A percentile compares a stretch with the other conserved stretches of the same genome.
Conservation (phyloP, 2,888 invertebrate genomes). For the Papilio demoleus region DNA sequence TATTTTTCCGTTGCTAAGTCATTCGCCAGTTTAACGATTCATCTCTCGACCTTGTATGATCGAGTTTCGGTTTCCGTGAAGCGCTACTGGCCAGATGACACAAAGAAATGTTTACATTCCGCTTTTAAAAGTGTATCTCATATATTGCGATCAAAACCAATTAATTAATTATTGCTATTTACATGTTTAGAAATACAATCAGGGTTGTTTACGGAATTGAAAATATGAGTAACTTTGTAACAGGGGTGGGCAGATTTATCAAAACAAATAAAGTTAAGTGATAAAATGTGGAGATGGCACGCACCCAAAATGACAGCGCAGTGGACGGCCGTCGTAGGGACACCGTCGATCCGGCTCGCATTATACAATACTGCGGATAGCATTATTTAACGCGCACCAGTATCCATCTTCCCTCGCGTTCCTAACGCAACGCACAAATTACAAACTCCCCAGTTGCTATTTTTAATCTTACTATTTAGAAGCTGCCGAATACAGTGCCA, state of each 20-base stretch:
- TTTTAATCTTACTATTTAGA: constrained; percentile 17
- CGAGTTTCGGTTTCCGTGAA: constrained; percentile 35
- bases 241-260: constrained; percentile 42
- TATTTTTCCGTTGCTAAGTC: constrained; percentile 20
- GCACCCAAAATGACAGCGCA: constrained; percentile 56
- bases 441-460: constrained; percentile 21
- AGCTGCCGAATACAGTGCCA: constrained; percentile 12
- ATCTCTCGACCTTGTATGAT: constrained; percentile 33
- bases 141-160: neutral
- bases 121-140: constrained; percentile 2
- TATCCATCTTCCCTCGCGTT: constrained; percentile 20
- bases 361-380: constrained; percentile 42
- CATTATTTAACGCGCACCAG: constrained; percentile 14
- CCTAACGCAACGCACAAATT: constrained; percentile 19
- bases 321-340: constrained; percentile 46
- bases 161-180: neutral
- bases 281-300: constrained; percentile 63
- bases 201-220: neutral
- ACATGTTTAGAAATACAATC: neutral
- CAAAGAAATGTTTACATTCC: constrained; percentile 28
- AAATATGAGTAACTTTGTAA: neutral
- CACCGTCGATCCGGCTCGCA: constrained; percentile 46
- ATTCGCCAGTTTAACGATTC: constrained; percentile 23
- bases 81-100: constrained; percentile 34
- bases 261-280: constrained; percentile 55